phyloP scores from a whole-genome alignment of 2,888 invertebrate species.

The Acanthosepion pharaonis region DNA sequence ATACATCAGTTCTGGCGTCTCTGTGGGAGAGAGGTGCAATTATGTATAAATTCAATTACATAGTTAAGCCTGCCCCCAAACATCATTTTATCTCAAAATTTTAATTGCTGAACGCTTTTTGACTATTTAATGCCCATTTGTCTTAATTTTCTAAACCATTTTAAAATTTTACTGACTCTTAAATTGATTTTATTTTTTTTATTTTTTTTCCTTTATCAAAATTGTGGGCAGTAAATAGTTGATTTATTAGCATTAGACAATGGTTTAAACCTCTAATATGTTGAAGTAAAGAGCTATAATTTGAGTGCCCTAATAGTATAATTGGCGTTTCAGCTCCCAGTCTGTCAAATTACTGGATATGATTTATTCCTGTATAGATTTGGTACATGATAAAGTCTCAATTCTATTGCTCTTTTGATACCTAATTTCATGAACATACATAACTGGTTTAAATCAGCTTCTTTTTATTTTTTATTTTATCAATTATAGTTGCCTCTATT shows the following conservation, averaged over 20 bases:
- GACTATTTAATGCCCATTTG: neutral
- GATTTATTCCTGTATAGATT: neutral
- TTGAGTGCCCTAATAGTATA: neutral
- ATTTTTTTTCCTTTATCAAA: neutral
- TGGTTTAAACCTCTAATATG: neutral
- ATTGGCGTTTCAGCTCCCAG: neutral
- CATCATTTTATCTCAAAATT: neutral
- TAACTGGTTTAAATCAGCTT: neutral
- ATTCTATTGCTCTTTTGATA: neutral
- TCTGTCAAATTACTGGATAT: neutral
- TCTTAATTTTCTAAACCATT: neutral
- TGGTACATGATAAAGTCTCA: neutral
- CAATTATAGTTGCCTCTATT: neutral
- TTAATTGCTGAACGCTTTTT: neutral
- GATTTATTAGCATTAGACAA: neutral
- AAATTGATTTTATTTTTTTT: neutral
- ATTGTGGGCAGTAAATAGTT: neutral
- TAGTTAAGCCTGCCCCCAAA: no score
- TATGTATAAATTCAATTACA: no score
- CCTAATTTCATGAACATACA: neutral
- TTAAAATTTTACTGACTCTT: neutral
- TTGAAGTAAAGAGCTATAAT: neutral
- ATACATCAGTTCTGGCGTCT: no score
- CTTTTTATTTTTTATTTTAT: neutral
- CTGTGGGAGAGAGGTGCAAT: no score